These are phyloP conservation scores for Capitulum mitella DNA, from an alignment of 2,888 invertebrate genomes.

Conservation along the genomic window DNA sequence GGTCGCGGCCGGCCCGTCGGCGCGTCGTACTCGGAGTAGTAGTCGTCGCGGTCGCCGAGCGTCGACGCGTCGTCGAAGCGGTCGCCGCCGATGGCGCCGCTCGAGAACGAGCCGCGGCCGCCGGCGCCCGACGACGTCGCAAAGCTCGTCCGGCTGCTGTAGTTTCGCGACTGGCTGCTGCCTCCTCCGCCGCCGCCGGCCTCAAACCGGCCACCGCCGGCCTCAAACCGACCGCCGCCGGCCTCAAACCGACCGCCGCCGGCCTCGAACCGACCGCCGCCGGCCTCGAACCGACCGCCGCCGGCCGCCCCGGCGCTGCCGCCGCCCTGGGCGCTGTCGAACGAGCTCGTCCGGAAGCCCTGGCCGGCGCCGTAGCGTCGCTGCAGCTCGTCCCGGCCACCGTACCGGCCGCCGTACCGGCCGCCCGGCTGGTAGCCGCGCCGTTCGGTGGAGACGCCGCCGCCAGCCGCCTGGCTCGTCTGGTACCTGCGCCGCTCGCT, in stretches of 20 bases:
- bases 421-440: background rate
- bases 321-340: background rate
- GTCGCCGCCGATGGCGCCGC: no score
- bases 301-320: background rate
- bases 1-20: background rate
- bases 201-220: background rate
- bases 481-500: background rate
- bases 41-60: no score
- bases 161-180: no score
- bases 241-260: no score
- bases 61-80: no score
- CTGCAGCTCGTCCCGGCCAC: background rate
- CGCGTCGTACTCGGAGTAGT: background rate
- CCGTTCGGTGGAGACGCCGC: background rate
- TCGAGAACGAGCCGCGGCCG: no score
- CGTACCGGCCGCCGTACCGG: background rate
- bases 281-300: background rate
- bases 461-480: background rate
- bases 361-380: conserved; percentile 7
- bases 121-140: no score
- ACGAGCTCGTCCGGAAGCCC: background rate
- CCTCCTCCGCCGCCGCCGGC: no score
- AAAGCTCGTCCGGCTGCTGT: no score
- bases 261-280: no score
- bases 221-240: no score